Evolutionary conservation across 2,113 vertebrate species (phyloP), one percentile per base, ranked within the genome.

Genomic region (Rhagologus leucostigma): DNA sequence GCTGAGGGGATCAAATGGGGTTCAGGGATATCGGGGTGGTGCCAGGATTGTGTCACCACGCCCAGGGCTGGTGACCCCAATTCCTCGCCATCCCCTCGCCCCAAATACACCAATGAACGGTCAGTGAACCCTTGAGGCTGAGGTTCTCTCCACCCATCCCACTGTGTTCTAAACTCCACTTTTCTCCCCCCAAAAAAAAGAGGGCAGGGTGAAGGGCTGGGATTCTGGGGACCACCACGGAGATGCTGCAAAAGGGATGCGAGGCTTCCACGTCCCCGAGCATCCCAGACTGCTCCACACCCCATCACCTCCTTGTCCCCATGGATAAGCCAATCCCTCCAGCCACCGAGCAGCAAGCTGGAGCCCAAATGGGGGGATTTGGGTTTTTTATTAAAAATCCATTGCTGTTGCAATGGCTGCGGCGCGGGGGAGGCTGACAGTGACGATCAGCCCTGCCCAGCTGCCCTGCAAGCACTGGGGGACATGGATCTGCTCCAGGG

Each of bases 241-340:
- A 83, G 65, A 46, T 41, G 49, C 41, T 41, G 41, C 16, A 13
- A 24, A 84, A 77, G 19, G 57, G 67, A 56, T 0, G 0, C 0
- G 0, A 86, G 32, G 44, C 23, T 56, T 60, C 42, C 2, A 1
- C 0, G 1, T 9, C 35, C 64, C 26, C 0, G 0, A 55, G 85
- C 68, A 68, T 27, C 94, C 84, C 21, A 8, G 27, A 26, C 37
- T 4, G 3, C 22, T 62, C 53, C 7, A 10, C 49, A 73, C 23
- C 10, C 32, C 37, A 7, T 22, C 60, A 13, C 10, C 24, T 46
- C 67, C 47, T 39, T 4, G 18, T 69, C 44, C 49, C 67, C 59
- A 13, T 0, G 15, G 80, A 53, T 10, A 30, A 84, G 17, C 46
- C 75, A 47, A 16, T 16, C 16, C 37, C 30, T 64, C 46, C 84